Base-by-base conservation (phyloP, 2,797 vertebrate genomes). In the Thamnophis elegans region DNA sequence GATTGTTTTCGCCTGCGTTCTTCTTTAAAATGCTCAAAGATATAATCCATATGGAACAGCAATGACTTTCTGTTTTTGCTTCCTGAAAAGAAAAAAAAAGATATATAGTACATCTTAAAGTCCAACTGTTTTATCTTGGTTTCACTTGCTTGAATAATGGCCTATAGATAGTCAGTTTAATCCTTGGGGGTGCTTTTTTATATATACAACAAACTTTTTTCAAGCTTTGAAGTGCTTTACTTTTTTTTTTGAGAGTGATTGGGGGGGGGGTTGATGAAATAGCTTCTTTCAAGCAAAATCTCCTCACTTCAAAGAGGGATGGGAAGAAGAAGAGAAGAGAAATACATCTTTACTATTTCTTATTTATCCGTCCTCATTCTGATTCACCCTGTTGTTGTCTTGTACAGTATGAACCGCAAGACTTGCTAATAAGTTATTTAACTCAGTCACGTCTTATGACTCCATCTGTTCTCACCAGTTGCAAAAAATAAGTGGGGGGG, bases 311-410 rank as follows among this genome's bases (percentile, higher is more conserved):
- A 95, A 54, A 91, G 85, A 95, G n/a, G 73, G 5, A 51, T 36
- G 32, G 18, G 14, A 9, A 20, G 16, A 20, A 47, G 96, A 96
- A 96, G 95, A 93, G 9, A 25, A 59, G 26, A 85, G 11, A 78
- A 42, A 59, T 16, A 9, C 5, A 9, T 51, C 7, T 59, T n/a
- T 88, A 90, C 92, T 95, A 54, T 95, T 95, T 95, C 92, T 95
- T 95, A 93, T 94, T 97, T 59, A 94, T 96, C 68, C 96, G 92
- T 93, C 93, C 91, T 94, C 89, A 91, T 95, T 94, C 28, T 60
- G 91, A 65, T 91, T 51, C 68, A 92, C 6, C 88, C 62, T 94
- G 91, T 16, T 94, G 86, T 59, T 96, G 95, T 96, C 88, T 96
- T 94, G 89, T 91, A 68, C 59, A 93, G 10, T 62, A 93, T 87